phyloP scores from a whole-genome alignment of 1,140 invertebrate genomes.

The Vanessa tameamea region DNA sequence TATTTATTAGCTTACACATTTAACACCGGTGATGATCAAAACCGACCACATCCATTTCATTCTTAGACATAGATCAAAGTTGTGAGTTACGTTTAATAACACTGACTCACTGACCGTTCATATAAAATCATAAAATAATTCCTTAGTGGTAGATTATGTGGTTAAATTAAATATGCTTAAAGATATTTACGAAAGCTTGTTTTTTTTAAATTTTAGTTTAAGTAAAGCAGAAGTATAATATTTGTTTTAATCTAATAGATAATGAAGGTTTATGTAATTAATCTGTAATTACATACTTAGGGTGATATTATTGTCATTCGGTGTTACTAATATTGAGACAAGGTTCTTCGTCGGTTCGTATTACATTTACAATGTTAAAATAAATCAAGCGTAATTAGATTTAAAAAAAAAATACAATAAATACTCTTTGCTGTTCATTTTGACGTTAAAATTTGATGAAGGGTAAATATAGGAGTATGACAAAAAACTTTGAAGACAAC shows the following conservation, averaged over 20 bases:
- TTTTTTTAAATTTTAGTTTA: too few relatives aligned
- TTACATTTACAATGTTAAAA: constrained; percentile 13
- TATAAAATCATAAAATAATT: too few relatives aligned
- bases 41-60: too few relatives aligned
- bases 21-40: too few relatives aligned
- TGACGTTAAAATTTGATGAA: background rate
- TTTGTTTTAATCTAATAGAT: background rate
- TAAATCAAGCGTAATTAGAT: background rate
- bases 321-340: constrained; percentile 5
- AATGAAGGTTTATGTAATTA: constrained; percentile 11
- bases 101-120: too few relatives aligned
- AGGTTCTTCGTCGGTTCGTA: background rate
- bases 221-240: background rate
- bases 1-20: too few relatives aligned
- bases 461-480: background rate
- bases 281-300: constrained; percentile 13
- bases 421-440: background rate
- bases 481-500: too few relatives aligned
- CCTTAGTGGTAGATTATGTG: too few relatives aligned
- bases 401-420: background rate
- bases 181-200: too few relatives aligned
- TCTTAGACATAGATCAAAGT: too few relatives aligned
- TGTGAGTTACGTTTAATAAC: too few relatives aligned
- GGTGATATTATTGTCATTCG: constrained; percentile 8
- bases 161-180: too few relatives aligned